Base-by-base conservation (phyloP, 1,140 invertebrate species). In the Oreohelix idahoensis region DNA sequence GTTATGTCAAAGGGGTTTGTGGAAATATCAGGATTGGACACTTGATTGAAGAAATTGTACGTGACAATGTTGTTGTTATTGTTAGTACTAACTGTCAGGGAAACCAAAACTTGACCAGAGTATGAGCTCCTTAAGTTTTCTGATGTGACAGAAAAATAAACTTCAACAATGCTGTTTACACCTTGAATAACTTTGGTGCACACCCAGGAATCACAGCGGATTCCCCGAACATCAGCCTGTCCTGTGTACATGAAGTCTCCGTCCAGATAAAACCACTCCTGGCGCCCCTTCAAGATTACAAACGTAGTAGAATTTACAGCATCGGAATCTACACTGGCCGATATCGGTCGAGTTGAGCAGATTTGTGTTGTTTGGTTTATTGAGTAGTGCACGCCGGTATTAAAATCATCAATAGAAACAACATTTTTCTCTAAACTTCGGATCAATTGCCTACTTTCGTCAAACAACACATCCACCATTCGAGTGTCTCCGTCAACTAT, bases 171-270 rank as follows among this genome's bases (percentile, higher is more conserved):
- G 38, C 13, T 71, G 11, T 13, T 17, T 23, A 15, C 15, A 10
- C 23, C 69, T 39, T 71, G 26, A 13, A 10, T 4, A 5, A 71
- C 23, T 17, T 36, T 35, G 4, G n/a, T 71, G 10, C 69, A 1
- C 13, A 39, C 32, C 69, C 69, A 71, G 13, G 32, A 2, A 39
- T 71, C 69, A 35, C 69, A 71, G 5, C 4, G 13, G 23, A 71
- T 20, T 1, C 69, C 29, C 32, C 69, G 5, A n/a, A 36, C n/a
- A 17, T 36, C 32, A 35, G 29, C 69, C 13, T 36, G 32, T 23
- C 69, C 69, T 13, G 69, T 71, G 69, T 71, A 71, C 4, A n/a
- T 71, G 69, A 71, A 71, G 23, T 71, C 38, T 35, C 69, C 69
- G 13, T 71, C 38, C 29, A 71, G 38, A 36, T 23, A 15, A 35